Evolutionary conservation across 2,888 invertebrate species (phyloP), one percentile per base, ranked within the genome.

Genomic region (Melanostoma mellinum): DNA sequence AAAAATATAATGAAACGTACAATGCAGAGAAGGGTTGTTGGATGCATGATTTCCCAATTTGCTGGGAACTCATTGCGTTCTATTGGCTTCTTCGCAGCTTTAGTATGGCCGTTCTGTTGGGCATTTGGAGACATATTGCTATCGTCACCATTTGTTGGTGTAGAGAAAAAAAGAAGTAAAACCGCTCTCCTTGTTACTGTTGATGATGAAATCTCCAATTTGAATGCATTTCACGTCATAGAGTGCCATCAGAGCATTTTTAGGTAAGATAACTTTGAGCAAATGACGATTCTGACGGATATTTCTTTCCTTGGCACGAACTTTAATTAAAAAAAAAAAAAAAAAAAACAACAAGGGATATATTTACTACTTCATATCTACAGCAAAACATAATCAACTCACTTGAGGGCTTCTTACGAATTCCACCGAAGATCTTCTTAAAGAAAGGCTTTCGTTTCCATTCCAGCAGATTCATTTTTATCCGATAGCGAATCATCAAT

Each of bases 211-310:
- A 48, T 91, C 91, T 6, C 90, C 88, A 3, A 91, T 88, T 33
- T 87, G 87, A 36, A 90, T 88, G 9, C 90, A 90, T 78, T 89
- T 93, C 88, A 97, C 93, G 92, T 98, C 97, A 90, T 97, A 96
- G 67, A 98, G 92, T 79, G 96, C 95, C 96, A 96, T 96, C 58
- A 96, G 93, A 9, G 96, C 96, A 89, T 96, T 97, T 91, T 97
- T 96, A 52, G 97, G 97, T 85, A 95, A 93, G 68, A 97, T 92
- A 63, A 96, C 93, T 73, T 95, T 95, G 60, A 96, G 94, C 85
- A 97, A 91, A 84, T 94, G 93, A 86, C 94, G 93, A 91, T 97
- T 96, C 90, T 95, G 94, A 0, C 96, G 94, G 50, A 95, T 93
- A 32, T 95, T 94, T 86, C 90, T 90, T 76, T 91, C 91, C 50